A percentile compares a stretch with the other conserved stretches of the same genome.
Evolutionary conservation across 2,113 vertebrate species (phyloP).

Genomic region (Hyperopisus bebe): DNA sequence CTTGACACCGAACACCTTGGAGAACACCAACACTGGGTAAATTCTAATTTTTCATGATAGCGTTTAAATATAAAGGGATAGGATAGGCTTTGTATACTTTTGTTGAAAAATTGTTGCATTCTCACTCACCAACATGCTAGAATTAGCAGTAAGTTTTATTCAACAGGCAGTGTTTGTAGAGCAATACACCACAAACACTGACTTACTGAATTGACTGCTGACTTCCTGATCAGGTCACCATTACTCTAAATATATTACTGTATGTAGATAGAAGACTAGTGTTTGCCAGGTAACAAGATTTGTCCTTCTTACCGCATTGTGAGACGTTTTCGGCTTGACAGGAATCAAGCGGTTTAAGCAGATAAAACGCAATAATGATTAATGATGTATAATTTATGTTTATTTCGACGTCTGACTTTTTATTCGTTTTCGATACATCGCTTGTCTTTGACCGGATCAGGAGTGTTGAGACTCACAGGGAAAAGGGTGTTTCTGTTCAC

Average conservation of each 20-base stretch:
- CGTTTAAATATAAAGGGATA: constrained; percentile 3
- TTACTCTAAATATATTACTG: background rate
- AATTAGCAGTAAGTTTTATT: background rate
- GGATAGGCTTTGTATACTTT: background rate
- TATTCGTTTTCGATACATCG: constrained; percentile 55
- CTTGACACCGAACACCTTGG: constrained; percentile 2
- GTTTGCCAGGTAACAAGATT: background rate
- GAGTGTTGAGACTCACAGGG: constrained; percentile 56
- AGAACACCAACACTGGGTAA: background rate
- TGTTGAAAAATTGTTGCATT: background rate
- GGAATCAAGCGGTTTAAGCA: background rate
- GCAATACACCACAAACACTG: background rate
- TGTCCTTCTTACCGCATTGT: background rate
- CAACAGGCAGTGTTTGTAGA: background rate
- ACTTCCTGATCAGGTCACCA: background rate
- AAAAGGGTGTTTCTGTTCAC: constrained; percentile 21
- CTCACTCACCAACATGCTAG: background rate
- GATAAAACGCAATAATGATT: background rate
- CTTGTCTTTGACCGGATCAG: constrained; percentile 62
- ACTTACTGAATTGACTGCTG: background rate
- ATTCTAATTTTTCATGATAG: constrained; percentile 1
- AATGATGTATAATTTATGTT: constrained; percentile 43
- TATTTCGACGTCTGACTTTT: constrained; percentile 53
- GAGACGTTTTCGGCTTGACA: background rate
- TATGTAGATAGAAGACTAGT: background rate